phyloP scores from a whole-genome alignment of 2,888 invertebrate species.

The Eupeodes latifasciatus region DNA sequence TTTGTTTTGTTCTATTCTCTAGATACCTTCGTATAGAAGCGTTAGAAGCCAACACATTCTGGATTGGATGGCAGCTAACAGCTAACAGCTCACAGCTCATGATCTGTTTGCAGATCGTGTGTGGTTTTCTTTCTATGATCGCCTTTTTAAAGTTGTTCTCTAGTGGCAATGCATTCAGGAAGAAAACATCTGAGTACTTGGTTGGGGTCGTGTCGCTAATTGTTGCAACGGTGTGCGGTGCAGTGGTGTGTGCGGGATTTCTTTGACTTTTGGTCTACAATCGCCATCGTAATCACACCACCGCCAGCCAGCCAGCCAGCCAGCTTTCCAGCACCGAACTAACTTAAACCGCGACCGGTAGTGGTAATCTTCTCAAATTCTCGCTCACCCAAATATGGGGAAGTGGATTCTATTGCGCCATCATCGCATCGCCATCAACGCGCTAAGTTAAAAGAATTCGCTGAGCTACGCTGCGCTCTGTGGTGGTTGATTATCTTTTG shows the following conservation, averaged over 20 bases:
- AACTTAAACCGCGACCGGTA: slow-evolving; percentile 5
- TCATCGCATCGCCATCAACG: neutral
- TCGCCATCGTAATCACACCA: slow-evolving; percentile 3
- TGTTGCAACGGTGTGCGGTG: slow-evolving; percentile 44
- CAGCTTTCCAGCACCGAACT: no score
- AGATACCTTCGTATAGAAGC: slow-evolving; percentile 29
- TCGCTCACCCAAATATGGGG: slow-evolving; percentile 57
- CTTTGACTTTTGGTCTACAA: slow-evolving; percentile 1
- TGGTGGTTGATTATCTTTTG: slow-evolving; percentile 53
- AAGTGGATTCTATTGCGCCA: slow-evolving; percentile 67
- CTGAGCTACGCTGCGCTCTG: neutral
- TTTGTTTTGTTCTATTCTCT: neutral
- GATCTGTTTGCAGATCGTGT: slow-evolving; percentile 61
- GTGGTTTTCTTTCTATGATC: slow-evolving; percentile 39
- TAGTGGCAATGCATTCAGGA: slow-evolving; percentile 63
- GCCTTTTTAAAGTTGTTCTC: neutral
- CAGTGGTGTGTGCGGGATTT: neutral
- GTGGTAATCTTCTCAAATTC: slow-evolving; percentile 60
- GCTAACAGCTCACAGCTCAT: slow-evolving; percentile 47
- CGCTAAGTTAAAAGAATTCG: slow-evolving; percentile 20
- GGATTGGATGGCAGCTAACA: slow-evolving; percentile 53
- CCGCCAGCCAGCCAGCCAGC: neutral
- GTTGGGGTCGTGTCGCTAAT: slow-evolving; percentile 69
- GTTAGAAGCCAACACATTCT: slow-evolving; percentile 60
- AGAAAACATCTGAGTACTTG: slow-evolving; percentile 68